Percentiles rank a stretch among this genome's conserved stretches.
Evolutionary conservation across 2,888 invertebrate species (phyloP).

Genomic region (Ennomos fuscantarius): DNA sequence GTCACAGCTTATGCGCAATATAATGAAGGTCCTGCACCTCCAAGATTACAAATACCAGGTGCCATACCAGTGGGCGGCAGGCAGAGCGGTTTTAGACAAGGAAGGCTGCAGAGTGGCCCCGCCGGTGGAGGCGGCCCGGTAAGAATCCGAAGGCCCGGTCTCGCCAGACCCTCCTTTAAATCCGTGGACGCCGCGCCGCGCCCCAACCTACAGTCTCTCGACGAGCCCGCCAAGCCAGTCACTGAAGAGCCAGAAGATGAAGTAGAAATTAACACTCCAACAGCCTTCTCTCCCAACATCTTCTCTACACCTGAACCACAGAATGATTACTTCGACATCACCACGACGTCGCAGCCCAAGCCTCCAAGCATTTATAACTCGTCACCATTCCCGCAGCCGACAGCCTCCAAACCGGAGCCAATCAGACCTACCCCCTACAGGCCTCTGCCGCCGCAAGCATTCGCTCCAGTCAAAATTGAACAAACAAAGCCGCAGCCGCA

Average conservation of each 20-base stretch:
- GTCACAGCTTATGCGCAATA: constrained; percentile 83
- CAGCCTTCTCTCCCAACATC: constrained; percentile 72
- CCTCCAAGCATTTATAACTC: constrained; percentile 76
- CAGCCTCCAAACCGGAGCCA: constrained; percentile 73
- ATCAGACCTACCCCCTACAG: constrained; percentile 78
- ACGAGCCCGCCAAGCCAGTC: constrained; percentile 86
- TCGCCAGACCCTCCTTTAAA: constrained; percentile 74
- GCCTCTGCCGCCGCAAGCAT: constrained; percentile 70
- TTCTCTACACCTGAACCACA: constrained; percentile 77
- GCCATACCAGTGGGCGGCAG: constrained; percentile 80
- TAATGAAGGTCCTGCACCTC: constrained; percentile 86
- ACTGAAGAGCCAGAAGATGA: constrained; percentile 89
- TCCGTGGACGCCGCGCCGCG: constrained; percentile 76
- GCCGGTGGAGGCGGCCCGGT: constrained; percentile 54
- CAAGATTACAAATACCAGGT: constrained; percentile 87
- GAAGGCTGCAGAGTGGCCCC: constrained; percentile 64
- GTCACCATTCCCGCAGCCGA: constrained; percentile 73
- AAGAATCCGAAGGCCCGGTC: constrained; percentile 74
- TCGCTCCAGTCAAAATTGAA: constrained; percentile 72
- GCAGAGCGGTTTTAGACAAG: constrained; percentile 74
- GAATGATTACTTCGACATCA: constrained; percentile 76
- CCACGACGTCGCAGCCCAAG: constrained; percentile 77
- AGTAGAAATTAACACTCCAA: constrained; percentile 82
- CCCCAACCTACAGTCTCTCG: constrained; percentile 76
- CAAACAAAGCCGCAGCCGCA: constrained; percentile 71